Base-by-base conservation (phyloP, 2,888 invertebrate genomes). In the Gymnoscelis rufifasciata region DNA sequence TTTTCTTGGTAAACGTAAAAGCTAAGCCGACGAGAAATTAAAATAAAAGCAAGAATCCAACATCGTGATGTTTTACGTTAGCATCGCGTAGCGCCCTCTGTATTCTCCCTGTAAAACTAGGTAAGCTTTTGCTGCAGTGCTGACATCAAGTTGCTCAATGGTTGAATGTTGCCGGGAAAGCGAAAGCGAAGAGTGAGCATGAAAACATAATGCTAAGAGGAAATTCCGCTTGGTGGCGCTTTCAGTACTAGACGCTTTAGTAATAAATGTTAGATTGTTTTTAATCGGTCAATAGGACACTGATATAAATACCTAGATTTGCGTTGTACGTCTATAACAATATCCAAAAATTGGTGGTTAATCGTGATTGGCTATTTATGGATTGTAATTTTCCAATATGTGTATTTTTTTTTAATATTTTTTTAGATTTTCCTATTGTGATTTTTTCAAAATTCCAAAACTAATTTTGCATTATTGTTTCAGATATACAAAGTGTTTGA, bases 401-500 rank as follows among this genome's bases (percentile, higher is more conserved):
- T 19, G 2, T 19, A 23, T 24, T n/a, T 31, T 23, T 30, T 13
- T 33, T 3, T 19, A 4, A 14, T 33, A 14, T 19, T 19, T 33
- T 23, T n/a, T n/a, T n/a, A n/a, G n/a, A 15, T 11, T 3, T 19
- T 10, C 14, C 5, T 31, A n/a, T 15, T 10, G 15, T 33, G n/a
- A n/a, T 10, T 14, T 14, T 12, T 26, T 26, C 26, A 14, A 28
- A 39, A 30, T 46, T 45, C 3, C n/a, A 39, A 43, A 52, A 51
- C 52, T 54, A 55, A 56, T 31, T 27, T 46, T 39, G 7, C 23
- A 33, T 45, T 69, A 73, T 88, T 88, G 86, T 88, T 88, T 88
- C 88, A 88, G 88, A 87, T 88, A 66, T 84, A 76, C 83, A 80
- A 81, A 82, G 71, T 84, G 78, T 82, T 87, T 86, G 86, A 86